Evolutionary conservation across 2,797 vertebrate genomes (phyloP).

Genomic region (Poecile montanus): DNA sequence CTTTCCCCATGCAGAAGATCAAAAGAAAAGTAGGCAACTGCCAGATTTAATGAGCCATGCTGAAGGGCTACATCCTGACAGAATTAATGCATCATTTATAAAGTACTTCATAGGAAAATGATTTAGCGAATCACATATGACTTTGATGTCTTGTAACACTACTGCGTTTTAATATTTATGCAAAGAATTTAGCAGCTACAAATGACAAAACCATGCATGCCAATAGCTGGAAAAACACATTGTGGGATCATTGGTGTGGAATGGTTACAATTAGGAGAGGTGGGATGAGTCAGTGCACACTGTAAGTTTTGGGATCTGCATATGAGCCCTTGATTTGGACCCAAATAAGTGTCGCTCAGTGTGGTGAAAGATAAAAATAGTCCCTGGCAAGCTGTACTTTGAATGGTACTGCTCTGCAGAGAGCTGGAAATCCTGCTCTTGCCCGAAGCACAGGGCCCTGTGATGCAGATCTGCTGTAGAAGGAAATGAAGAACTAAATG

Average conservation of each 20-base stretch:
- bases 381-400: background rate
- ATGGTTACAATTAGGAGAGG: background rate
- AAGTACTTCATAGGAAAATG: constrained; percentile 15
- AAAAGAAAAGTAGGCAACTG: constrained; percentile 23
- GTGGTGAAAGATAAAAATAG: background rate
- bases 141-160: constrained; percentile 41
- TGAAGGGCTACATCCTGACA: background rate
- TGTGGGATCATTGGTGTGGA: background rate
- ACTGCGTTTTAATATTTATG: constrained; percentile 32
- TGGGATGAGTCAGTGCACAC: background rate
- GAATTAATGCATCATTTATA: constrained; percentile 54
- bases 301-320: background rate
- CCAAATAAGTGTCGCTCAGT: background rate
- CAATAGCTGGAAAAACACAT: background rate
- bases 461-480: background rate
- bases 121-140: background rate
- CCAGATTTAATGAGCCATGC: constrained; percentile 34
- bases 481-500: background rate
- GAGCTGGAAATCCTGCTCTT: background rate
- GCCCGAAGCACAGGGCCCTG: background rate
- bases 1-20: constrained; percentile 17
- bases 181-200: constrained; percentile 4
- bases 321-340: background rate
- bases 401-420: background rate
- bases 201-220: background rate